phyloP scores from a whole-genome alignment of 2,113 vertebrate genomes.

The Nanorana parkeri region DNA sequence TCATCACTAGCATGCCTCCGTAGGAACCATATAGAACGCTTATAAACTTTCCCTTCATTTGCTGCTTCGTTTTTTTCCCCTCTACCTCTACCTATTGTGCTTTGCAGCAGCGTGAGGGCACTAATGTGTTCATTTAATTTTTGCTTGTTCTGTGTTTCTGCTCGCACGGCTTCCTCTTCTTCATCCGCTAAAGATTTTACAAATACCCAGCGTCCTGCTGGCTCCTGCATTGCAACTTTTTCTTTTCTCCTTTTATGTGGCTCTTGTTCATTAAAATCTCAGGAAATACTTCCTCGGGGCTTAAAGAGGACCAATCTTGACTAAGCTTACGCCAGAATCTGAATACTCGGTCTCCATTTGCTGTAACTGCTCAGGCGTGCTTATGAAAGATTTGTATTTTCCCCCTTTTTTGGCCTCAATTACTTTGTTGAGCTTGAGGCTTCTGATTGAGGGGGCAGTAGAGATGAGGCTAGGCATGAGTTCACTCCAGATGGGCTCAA shows the following conservation, averaged over 20 bases:
- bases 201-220: conserved; percentile 11
- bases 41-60: conserved; percentile 6
- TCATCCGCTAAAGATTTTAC: conserved; percentile 2
- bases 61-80: neutral
- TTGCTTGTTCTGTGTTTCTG: conserved; percentile 11
- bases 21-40: too few species aligned
- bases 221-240: neutral
- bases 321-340: too few species aligned
- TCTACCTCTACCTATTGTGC: neutral
- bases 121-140: conserved; percentile 19
- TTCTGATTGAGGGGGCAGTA: too few species aligned
- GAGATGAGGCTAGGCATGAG: too few species aligned
- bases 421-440: too few species aligned
- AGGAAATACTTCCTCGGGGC: neutral
- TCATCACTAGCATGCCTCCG: too few species aligned
- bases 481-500: too few species aligned
- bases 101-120: conserved; percentile 22
- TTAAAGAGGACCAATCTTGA: neutral
- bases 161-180: neutral
- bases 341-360: too few species aligned
- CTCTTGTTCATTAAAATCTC: conserved; percentile 30
- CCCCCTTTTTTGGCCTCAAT: too few species aligned
- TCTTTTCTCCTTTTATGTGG: neutral
- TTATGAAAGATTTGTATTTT: too few species aligned
- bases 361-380: too few species aligned